A percentile compares a stretch with the other conserved stretches of the same genome.
These are phyloP conservation scores for Halictus ligatus DNA, from an alignment of 2,888 invertebrate species.

Conservation along the genomic window DNA sequence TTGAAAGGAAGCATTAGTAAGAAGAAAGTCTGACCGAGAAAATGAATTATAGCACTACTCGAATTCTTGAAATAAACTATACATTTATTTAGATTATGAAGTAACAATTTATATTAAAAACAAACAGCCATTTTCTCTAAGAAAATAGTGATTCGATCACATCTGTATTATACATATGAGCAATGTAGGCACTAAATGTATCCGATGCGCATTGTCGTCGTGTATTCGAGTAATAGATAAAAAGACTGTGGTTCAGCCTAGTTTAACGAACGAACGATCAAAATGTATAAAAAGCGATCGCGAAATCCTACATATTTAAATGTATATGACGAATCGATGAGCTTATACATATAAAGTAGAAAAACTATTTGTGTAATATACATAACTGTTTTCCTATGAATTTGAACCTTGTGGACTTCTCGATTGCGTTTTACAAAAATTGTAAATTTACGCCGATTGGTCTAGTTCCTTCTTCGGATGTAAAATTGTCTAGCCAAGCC, in stretches of 20 bases:
- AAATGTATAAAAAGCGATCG: neutral
- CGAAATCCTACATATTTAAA: neutral
- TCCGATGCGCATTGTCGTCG: neutral
- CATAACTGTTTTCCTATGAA: neutral
- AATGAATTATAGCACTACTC: slow-evolving; percentile 24
- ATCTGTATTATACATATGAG: slow-evolving; percentile 21
- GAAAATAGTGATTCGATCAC: slow-evolving; percentile 33
- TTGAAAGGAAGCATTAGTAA: neutral
- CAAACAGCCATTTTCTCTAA: slow-evolving; percentile 23
- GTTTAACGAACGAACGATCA: slow-evolving; percentile 12
- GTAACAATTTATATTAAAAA: neutral
- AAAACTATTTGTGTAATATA: neutral
- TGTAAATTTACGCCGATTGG: neutral
- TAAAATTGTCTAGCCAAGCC: neutral
- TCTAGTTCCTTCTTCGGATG: neutral
- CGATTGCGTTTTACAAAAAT: neutral
- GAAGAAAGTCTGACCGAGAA: neutral
- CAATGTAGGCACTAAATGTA: slow-evolving; percentile 12
- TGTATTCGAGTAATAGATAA: neutral
- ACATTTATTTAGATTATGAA: slow-evolving; percentile 6
- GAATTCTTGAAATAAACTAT: neutral
- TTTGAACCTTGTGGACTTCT: neutral
- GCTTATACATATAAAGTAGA: neutral
- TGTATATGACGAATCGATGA: neutral
- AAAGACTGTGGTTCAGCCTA: neutral